Base-by-base conservation (phyloP, 1,140 invertebrate genomes). In the Drosophila pseudoananassae region DNA sequence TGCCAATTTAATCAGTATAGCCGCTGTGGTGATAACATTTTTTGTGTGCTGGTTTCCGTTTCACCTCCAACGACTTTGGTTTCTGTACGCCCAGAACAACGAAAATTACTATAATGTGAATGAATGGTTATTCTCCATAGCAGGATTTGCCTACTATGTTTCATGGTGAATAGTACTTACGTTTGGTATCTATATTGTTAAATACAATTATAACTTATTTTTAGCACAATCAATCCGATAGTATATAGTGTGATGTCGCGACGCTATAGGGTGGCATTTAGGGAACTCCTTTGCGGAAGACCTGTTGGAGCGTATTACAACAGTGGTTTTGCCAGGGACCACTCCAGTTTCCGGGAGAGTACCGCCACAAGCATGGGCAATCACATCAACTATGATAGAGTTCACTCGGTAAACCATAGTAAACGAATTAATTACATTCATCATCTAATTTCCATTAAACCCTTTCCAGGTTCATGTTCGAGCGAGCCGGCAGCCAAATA, bases 31-130 rank as follows among this genome's bases (percentile, higher is more conserved):
- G 4, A 94, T 99, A 2, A 96, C 96, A n/a, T 99, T 99, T 93
- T 99, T 99, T 93, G 92, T 98, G 1, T 99, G 98, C 92, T 99
- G 98, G 98, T 97, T 97, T 0, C 98, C 98, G 14, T 99, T 99
- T 93, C 98, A 99, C 91, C 94, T 96, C 29, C 98, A 99, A 92
- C 93, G 97, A 2, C 91, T 98, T 50, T 94, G 97, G 76, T 95
- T 95, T 79, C 93, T 96, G 17, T 95, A 97, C 89, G 95, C 93
- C 29, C 93, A 93, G 55, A 90, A 94, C 23, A 93, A 93, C 43
- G 92, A 92, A 9, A 92, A 94, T 88, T 96, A 94, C 91, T 90
- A 94, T 27, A 93, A 94, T 61, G 92, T 96, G 54, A 97, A 97
- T 91, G 95, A 96, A 81, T 95, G 95, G 92, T 93, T 98, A 33